These are phyloP conservation scores for Armadillidium nasatum DNA, from an alignment of 1,140 invertebrate species.

Conservation along the genomic window DNA sequence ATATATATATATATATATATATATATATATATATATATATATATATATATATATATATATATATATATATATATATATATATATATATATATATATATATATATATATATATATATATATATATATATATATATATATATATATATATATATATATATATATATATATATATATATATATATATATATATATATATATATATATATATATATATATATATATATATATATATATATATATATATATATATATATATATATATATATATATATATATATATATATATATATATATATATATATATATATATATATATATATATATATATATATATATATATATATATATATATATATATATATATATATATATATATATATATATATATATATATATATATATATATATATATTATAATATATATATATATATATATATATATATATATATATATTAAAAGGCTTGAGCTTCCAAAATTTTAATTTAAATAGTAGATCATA, in stretches of 20 bases:
- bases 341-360: background rate
- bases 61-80: conserved; percentile 17
- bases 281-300: conserved; percentile 24
- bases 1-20: background rate
- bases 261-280: conserved; percentile 4
- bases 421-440: background rate
- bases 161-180: conserved; percentile 1
- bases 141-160: background rate
- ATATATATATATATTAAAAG: too few relatives aligned
- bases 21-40: conserved; percentile 23
- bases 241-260: conserved; percentile 18
- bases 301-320: conserved; percentile 23
- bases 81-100: conserved; percentile 8
- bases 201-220: background rate
- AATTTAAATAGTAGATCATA: too few relatives aligned
- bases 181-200: background rate
- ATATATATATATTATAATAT: background rate
- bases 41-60: conserved; percentile 24
- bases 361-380: conserved; percentile 1
- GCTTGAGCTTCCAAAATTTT: too few relatives aligned
- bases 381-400: background rate
- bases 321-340: conserved; percentile 16
- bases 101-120: background rate
- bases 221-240: conserved; percentile 1
- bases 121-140: conserved; percentile 1